Evolutionary conservation across 2,888 invertebrate species (phyloP).

Genomic region (Acrobasis repandana): DNA sequence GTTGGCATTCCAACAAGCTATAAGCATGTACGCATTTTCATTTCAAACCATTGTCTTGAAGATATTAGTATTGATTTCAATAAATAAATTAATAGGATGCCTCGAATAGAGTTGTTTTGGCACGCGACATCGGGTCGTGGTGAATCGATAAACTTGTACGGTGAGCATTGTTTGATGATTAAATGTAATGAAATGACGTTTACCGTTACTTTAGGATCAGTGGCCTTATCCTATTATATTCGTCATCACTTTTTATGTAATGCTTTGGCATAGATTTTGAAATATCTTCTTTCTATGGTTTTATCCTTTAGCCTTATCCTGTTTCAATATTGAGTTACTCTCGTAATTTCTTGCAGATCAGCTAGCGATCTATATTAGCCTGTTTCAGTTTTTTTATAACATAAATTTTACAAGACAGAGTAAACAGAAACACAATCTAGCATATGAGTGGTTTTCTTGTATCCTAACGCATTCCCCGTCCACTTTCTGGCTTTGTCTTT

Average conservation of each 20-base stretch:
- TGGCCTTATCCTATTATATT: slow-evolving; percentile 16
- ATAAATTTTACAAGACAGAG: too few species aligned
- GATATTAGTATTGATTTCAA: slow-evolving; percentile 83
- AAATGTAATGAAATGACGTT: slow-evolving; percentile 14
- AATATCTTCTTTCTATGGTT: too few species aligned
- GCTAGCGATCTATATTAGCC: too few species aligned
- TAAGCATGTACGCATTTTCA: slow-evolving; percentile 79
- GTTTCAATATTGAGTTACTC: too few species aligned
- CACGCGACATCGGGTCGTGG: slow-evolving; percentile 73
- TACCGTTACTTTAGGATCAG: slow-evolving; percentile 17
- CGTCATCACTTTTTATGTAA: slow-evolving; percentile 5
- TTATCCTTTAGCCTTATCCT: too few species aligned
- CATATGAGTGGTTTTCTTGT: too few species aligned
- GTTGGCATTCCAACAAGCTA: slow-evolving; percentile 80
- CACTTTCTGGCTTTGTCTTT: too few species aligned
- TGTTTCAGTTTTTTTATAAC: too few species aligned
- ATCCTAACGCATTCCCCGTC: too few species aligned
- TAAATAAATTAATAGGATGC: slow-evolving; percentile 82
- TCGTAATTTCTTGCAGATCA: too few species aligned
- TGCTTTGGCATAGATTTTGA: background rate
- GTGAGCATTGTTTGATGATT: slow-evolving; percentile 9
- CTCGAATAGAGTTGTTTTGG: slow-evolving; percentile 76
- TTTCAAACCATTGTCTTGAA: slow-evolving; percentile 80
- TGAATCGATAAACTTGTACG: slow-evolving; percentile 66
- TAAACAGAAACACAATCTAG: too few species aligned